phyloP scores from a whole-genome alignment of 2,888 invertebrate genomes.

The Reticulitermes lucifugus region DNA sequence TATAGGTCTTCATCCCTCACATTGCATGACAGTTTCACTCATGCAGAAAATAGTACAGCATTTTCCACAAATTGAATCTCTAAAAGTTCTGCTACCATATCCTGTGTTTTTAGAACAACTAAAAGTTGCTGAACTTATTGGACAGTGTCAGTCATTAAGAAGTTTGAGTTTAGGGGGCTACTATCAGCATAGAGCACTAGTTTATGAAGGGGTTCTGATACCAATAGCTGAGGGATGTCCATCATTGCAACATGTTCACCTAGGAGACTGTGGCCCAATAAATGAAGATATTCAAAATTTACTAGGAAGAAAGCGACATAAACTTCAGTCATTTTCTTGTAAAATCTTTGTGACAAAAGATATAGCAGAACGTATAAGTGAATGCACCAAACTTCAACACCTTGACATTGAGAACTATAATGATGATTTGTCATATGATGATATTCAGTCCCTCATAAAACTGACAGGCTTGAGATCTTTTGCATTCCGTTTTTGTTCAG shows the following conservation, averaged over 20 bases:
- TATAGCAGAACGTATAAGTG: not conserved
- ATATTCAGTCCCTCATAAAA: not conserved
- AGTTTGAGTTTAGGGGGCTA: not conserved
- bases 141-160: not conserved
- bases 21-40: not conserved
- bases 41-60: constrained; percentile 21
- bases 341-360: not conserved
- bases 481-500: not conserved
- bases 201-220: not conserved
- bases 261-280: not conserved
- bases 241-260: not conserved
- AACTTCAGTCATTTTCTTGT: not conserved
- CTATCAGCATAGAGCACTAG: too few relatives aligned
- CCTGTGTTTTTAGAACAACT: not conserved
- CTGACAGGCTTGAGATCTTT: not conserved
- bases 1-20: constrained; percentile 1
- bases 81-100: not conserved
- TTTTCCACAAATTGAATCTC: constrained; percentile 24
- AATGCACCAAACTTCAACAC: not conserved
- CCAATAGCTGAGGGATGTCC: constrained; percentile 28
- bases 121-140: constrained; percentile 4
- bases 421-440: not conserved
- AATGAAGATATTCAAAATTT: not conserved
- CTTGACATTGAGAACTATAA: constrained; percentile 10
- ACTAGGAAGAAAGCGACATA: not conserved